Conservation (phyloP, 1,140 invertebrate genomes). For the Orussus abietinus region DNA sequence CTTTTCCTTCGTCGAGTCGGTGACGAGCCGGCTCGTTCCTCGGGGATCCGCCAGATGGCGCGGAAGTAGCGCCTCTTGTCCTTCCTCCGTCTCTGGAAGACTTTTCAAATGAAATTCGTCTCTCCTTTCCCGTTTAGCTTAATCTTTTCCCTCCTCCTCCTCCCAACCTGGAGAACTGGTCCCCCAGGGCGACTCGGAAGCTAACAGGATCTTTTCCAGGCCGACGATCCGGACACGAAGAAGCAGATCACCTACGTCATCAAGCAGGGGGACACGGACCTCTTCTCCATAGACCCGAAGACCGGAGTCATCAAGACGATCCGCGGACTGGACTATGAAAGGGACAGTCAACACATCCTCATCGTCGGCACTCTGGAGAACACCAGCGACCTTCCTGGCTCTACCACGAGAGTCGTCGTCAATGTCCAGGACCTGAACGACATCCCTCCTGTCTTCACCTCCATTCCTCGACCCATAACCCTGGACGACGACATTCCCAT, state of each 20-base stretch:
- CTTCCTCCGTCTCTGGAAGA: no score
- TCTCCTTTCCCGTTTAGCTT: no score
- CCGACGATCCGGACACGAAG: constrained; percentile 74
- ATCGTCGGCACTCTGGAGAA: constrained; percentile 81
- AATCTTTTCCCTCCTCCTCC: no score
- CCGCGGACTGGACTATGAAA: constrained; percentile 75
- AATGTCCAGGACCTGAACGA: constrained; percentile 80
- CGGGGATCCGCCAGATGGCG: no score
- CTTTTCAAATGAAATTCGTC: no score
- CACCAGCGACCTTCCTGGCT: constrained; percentile 62
- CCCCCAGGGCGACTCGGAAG: no score
- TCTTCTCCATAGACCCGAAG: constrained; percentile 78
- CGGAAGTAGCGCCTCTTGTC: no score
- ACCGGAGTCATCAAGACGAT: constrained; percentile 74
- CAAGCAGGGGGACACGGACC: constrained; percentile 71
- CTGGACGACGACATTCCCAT: constrained; percentile 79
- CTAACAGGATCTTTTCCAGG: constrained; percentile 45
- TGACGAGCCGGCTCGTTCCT: no score
- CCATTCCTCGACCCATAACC: constrained; percentile 73
- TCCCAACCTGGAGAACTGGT: no score
- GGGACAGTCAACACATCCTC: constrained; percentile 67
- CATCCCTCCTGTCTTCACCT: constrained; percentile 80
- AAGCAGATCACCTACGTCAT: constrained; percentile 82
- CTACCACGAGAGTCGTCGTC: constrained; percentile 71
- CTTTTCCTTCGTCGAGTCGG: no score